Percentiles rank a stretch among this genome's conserved stretches.
Conservation (phyloP, 1,140 invertebrate species). For the Lordiphosa stackelbergi region DNA sequence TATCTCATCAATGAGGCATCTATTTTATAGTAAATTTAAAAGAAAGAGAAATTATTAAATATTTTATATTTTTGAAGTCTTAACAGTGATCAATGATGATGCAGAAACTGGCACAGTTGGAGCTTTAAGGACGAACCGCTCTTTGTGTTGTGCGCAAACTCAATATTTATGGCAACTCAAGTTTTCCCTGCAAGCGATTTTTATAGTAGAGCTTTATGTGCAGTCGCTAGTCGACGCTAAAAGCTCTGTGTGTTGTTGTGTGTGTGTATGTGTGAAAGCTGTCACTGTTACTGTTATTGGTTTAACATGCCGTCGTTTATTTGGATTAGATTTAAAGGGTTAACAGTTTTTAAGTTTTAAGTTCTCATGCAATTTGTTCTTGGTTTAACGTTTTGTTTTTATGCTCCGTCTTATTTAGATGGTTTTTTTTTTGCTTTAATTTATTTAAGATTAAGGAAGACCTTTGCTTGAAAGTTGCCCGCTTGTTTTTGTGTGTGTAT, state of each 20-base stretch:
- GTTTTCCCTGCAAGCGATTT: neutral
- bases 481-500: slow-evolving; percentile 17
- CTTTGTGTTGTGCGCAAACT: neutral
- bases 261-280: slow-evolving; percentile 2
- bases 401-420: slow-evolving; percentile 11
- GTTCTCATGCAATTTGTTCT: too few relatives aligned
- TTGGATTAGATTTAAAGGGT: too few relatives aligned
- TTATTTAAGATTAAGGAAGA: slow-evolving; percentile 56
- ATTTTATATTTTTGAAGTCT: too few relatives aligned
- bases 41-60: too few relatives aligned
- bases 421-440: neutral
- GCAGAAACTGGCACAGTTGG: too few relatives aligned
- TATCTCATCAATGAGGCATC: too few relatives aligned
- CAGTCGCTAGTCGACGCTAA: slow-evolving; percentile 51
- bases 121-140: too few relatives aligned
- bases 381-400: slow-evolving; percentile 11
- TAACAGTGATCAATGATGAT: too few relatives aligned
- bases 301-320: too few relatives aligned
- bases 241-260: slow-evolving; percentile 33
- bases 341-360: too few relatives aligned
- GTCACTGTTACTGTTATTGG: slow-evolving; percentile 4
- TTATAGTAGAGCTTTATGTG: slow-evolving; percentile 46
- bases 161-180: neutral
- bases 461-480: slow-evolving; percentile 34
- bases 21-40: too few relatives aligned